Conservation (phyloP, 2,113 vertebrate genomes). For the Channa maculata region DNA sequence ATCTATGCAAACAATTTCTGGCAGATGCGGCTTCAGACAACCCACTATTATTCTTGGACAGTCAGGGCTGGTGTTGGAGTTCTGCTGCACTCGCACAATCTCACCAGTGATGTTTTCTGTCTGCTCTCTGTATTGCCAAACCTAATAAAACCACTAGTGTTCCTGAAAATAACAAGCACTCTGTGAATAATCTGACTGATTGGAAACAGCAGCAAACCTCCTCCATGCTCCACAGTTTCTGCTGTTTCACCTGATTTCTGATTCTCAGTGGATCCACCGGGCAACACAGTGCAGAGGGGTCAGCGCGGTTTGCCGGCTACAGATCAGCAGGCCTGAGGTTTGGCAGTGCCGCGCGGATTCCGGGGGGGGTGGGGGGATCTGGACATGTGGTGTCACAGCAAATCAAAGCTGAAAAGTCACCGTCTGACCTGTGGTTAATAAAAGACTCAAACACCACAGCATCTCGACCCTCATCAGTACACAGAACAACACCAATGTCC, state of each 20-base stretch:
- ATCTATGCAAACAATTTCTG: too few relatives aligned
- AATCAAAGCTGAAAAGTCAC: conserved; percentile 36
- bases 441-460: conserved; percentile 4
- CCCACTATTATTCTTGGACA: too few relatives aligned
- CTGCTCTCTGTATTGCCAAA: too few relatives aligned
- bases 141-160: too few relatives aligned
- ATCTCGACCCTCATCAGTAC: background rate
- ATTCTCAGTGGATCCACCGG: conserved; percentile 19
- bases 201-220: background rate
- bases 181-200: conserved; percentile 4
- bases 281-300: conserved; percentile 9
- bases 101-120: too few relatives aligned
- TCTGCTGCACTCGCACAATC: too few relatives aligned
- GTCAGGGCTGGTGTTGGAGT: too few relatives aligned
- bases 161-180: too few relatives aligned
- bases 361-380: background rate
- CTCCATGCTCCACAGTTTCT: background rate
- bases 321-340: conserved; percentile 16
- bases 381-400: conserved; percentile 11
- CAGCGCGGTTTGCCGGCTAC: background rate
- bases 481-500: too few relatives aligned
- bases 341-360: conserved; percentile 7
- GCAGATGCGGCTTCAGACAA: too few relatives aligned
- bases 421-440: conserved; percentile 35
- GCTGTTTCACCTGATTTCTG: conserved; percentile 9